phyloP scores from a whole-genome alignment of 2,888 invertebrate genomes.

The Mythimna albipuncta region DNA sequence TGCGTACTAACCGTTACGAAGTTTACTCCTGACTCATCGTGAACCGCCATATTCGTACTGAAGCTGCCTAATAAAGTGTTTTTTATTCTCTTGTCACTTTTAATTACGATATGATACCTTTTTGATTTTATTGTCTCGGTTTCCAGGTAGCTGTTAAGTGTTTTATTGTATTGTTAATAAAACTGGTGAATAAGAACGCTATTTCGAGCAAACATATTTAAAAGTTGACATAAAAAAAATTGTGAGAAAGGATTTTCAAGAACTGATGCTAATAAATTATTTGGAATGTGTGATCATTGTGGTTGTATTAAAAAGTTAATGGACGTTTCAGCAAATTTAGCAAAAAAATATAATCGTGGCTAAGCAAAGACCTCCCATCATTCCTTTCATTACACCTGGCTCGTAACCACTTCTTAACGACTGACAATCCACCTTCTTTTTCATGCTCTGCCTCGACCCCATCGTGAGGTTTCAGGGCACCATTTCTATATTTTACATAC shows the following conservation, averaged over 20 bases:
- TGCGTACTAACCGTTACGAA: constrained; percentile 62
- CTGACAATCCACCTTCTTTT: too few species aligned
- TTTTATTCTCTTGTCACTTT: constrained; percentile 80
- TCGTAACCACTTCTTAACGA: too few species aligned
- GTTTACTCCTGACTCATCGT: constrained; percentile 76
- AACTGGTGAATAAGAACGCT: constrained; percentile 45
- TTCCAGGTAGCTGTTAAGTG: constrained; percentile 64
- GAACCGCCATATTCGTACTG: constrained; percentile 69
- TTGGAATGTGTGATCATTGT: constrained; percentile 21
- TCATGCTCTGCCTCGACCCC: too few species aligned
- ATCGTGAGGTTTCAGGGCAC: too few species aligned
- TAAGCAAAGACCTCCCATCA: too few species aligned
- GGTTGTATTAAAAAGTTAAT: constrained; percentile 30
- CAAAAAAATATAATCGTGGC: background rate
- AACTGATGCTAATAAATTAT: constrained; percentile 39
- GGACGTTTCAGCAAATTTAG: background rate
- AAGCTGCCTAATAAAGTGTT: constrained; percentile 78
- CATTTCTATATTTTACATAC: too few species aligned
- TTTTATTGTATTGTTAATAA: constrained; percentile 61
- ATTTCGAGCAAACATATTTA: constrained; percentile 50
- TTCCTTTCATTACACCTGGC: too few species aligned
- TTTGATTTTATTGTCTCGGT: constrained; percentile 68
- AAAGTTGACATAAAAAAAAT: constrained; percentile 37
- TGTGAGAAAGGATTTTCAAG: constrained; percentile 36
- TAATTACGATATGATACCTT: constrained; percentile 78